Conservation (phyloP, 2,797 vertebrate species). For the Paratrypauchen microcephalus region DNA sequence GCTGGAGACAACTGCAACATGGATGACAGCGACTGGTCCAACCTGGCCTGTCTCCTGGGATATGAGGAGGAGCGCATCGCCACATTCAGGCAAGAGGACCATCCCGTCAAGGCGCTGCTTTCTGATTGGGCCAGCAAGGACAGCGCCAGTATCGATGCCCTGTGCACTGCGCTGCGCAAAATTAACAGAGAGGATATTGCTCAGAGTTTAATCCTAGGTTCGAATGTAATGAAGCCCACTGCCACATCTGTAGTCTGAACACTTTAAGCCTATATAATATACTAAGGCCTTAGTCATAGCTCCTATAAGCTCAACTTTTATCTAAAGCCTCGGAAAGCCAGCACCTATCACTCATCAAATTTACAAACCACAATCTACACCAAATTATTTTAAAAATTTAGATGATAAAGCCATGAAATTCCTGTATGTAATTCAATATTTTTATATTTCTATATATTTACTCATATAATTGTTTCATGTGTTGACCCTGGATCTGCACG, state of each 20-base stretch:
- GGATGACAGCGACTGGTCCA: slow-evolving; percentile 89
- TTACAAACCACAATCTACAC: slow-evolving; percentile 16
- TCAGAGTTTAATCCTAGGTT: slow-evolving; percentile 80
- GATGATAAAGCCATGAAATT: slow-evolving; percentile 7
- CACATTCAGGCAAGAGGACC: slow-evolving; percentile 86
- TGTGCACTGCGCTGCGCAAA: slow-evolving; percentile 87
- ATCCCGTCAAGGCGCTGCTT: slow-evolving; percentile 86
- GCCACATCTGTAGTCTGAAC: slow-evolving; percentile 88
- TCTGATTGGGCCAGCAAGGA: slow-evolving; percentile 90
- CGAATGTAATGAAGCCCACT: slow-evolving; percentile 78
- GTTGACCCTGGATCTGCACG: slow-evolving; percentile 9
- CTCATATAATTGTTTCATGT: not conserved
- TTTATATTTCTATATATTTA: slow-evolving; percentile 14
- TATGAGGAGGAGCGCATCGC: slow-evolving; percentile 91
- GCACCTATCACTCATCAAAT: slow-evolving; percentile 25
- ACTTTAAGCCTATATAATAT: slow-evolving; percentile 17
- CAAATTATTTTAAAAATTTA: not conserved
- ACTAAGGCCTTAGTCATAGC: slow-evolving; percentile 27
- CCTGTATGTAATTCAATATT: slow-evolving; percentile 14
- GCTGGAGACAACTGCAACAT: slow-evolving; percentile 56
- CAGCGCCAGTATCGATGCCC: slow-evolving; percentile 85
- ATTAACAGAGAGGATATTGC: slow-evolving; percentile 91
- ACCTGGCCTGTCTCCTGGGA: slow-evolving; percentile 89
- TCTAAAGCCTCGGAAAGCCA: slow-evolving; percentile 28
- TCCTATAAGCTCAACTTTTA: slow-evolving; percentile 31